Evolutionary conservation across 1,140 invertebrate genomes (phyloP), one percentile per base, ranked within the genome.

Genomic region (Drosophila asahinai): DNA sequence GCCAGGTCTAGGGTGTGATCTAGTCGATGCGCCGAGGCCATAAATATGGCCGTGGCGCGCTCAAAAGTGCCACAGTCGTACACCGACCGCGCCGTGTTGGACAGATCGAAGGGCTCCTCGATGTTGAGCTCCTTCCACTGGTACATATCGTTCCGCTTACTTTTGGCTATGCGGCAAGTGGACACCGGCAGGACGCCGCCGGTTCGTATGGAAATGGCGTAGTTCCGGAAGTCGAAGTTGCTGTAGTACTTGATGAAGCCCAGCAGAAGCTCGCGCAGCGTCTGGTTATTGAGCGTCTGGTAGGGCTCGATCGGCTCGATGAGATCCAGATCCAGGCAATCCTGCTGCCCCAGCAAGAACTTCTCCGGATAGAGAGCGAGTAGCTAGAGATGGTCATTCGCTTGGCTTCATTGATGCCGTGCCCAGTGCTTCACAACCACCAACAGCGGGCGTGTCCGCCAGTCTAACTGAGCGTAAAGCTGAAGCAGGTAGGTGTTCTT

Each of bases 331-430:
- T 91, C 81, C 94, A 25, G 66, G 58, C 91, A 92, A 70, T 93
- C 92, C 71, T 91, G 83, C 22, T 87, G 83, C 12, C 78, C 62
- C 57, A 90, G 73, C 12, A 83, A 67, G 87, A 98, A 98, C 89
- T 97, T 97, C 12, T 95, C 95, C 7, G 95, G 95, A 89, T 95
- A 96, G 19, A 97, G 82, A 99, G 94, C n/a, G 98, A 98, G 93
- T 99, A 99, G 91, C 98, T 99, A 1, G 98, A 99, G 51, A 99
- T 96, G 51, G 98, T 99, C 94, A 97, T 97, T 54, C 97, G 96
- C 84, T 98, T 98, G 6, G 99, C 98, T 94, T 99, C 97, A 92
- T 99, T 99, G 78, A 99, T 99, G 81, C 97, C 94, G 92, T 99
- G 99, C 98, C 99, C 98, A 99, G 57, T 97, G 94, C 94, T 99